Percentiles rank a stretch among this genome's conserved stretches.
Evolutionary conservation across 2,888 invertebrate species (phyloP).

Genomic region (Melanargia galathea): DNA sequence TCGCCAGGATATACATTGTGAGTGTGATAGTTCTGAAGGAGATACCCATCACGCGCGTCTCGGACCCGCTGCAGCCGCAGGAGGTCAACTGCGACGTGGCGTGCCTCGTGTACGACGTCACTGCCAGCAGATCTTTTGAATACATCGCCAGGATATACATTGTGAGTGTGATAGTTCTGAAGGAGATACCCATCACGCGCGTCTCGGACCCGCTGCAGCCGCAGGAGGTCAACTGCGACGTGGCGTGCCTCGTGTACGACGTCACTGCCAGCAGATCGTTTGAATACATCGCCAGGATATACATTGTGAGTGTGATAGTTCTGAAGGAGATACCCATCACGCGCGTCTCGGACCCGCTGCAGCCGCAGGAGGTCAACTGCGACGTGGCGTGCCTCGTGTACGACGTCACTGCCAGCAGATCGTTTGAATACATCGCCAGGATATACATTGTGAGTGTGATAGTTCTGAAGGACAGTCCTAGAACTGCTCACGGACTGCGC

Average conservation of each 20-base stretch:
- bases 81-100: slow-evolving; percentile 98
- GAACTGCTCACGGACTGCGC: too few species aligned
- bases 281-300: slow-evolving; percentile 97
- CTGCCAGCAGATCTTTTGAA: slow-evolving; percentile 96
- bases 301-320: slow-evolving; percentile 88
- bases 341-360: slow-evolving; percentile 93
- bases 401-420: slow-evolving; percentile 94
- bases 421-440: slow-evolving; percentile 98
- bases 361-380: slow-evolving; percentile 93
- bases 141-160: slow-evolving; percentile 97
- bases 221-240: slow-evolving; percentile 95
- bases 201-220: slow-evolving; percentile 95
- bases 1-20: slow-evolving; percentile 96
- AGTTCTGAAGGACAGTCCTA: slow-evolving; percentile 93
- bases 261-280: slow-evolving; percentile 96
- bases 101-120: slow-evolving; percentile 96
- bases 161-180: slow-evolving; percentile 88
- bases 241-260: slow-evolving; percentile 98
- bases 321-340: slow-evolving; percentile 96
- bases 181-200: slow-evolving; percentile 95
- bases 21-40: slow-evolving; percentile 89
- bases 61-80: slow-evolving; percentile 93
- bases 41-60: slow-evolving; percentile 93
- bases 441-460: slow-evolving; percentile 91
- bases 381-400: slow-evolving; percentile 98